Evolutionary conservation across 2,113 vertebrate genomes (phyloP), one percentile per base, ranked within the genome.

Genomic region (Coracopsis vasa): DNA sequence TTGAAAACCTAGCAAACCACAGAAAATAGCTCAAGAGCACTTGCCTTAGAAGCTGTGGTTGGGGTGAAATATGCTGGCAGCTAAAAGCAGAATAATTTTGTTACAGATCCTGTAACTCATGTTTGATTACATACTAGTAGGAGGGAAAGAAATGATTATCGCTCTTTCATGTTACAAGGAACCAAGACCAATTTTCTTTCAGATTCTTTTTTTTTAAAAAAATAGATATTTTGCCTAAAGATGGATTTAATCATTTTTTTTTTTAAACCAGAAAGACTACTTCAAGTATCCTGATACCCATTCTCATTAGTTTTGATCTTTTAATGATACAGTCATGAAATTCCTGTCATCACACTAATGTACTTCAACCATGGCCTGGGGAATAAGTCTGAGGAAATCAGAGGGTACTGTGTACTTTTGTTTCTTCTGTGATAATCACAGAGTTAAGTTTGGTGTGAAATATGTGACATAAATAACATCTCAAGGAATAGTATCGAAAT

Each of bases 1-100:
- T 35, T 69, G 44, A 92, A 96, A 96, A 94, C 50, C 65, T 37
- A 88, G 88, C 75, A 96, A 95, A 86, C 56, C 90, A 92, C 80
- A 84, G 48, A 92, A 94, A 96, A 72, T 5, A 69, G 80, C 51
- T 81, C 83, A 87, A n/a, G 83, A 96, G 47, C 35, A 2, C 77
- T 92, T 86, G 80, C 75, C 88, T 87, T 58, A 13, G 27, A 56
- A 96, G 41, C 44, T 93, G 56, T 75, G 56, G 27, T 90, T 84
- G 95, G 47, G 61, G n/a, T 74, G 70, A 94, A 91, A 44, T 47
- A 64, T 8, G 9, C 16, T 25, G 58, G 82, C 42, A 75, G n/a
- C 37, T 91, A 72, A 92, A 87, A 94, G 65, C 56, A 88, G 88
- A 86, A 86, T 88, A 88, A 79, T 95, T 97, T 93, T 67, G 47